These are phyloP conservation scores for Andrena hattorfiana DNA, from an alignment of 2,888 invertebrate species.

Conservation along the genomic window DNA sequence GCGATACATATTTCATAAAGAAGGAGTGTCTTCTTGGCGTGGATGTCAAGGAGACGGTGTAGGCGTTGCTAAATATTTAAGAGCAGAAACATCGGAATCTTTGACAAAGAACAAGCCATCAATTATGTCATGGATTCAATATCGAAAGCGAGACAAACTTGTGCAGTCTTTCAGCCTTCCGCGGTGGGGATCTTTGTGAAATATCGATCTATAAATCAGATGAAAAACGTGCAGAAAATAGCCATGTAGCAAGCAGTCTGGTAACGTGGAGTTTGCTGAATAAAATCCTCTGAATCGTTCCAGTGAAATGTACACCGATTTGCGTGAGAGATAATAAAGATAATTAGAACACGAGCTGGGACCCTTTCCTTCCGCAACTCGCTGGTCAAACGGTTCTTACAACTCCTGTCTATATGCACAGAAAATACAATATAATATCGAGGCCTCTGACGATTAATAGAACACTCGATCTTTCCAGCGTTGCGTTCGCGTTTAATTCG, in stretches of 20 bases:
- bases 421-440: background rate
- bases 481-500: too few species aligned
- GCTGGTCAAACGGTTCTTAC: background rate
- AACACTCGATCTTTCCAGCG: too few species aligned
- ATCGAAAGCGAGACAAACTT: background rate
- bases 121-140: background rate
- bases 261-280: background rate
- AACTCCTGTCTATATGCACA: background rate
- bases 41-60: background rate
- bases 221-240: background rate
- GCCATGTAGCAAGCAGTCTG: background rate
- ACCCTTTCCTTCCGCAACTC: conserved; percentile 45
- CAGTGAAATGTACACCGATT: conserved; percentile 10
- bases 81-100: background rate
- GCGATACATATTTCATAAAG: too few species aligned
- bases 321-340: background rate
- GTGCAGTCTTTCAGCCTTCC: background rate
- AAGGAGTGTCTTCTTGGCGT: background rate
- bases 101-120: background rate
- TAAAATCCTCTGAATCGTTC: background rate
- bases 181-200: background rate
- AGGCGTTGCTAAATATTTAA: background rate
- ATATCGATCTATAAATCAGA: background rate
- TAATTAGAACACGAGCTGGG: conserved; percentile 22
- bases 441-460: background rate